Evolutionary conservation across 1,140 invertebrate species (phyloP), one percentile per base, ranked within the genome.

Genomic region (Macrobrachium nipponense): DNA sequence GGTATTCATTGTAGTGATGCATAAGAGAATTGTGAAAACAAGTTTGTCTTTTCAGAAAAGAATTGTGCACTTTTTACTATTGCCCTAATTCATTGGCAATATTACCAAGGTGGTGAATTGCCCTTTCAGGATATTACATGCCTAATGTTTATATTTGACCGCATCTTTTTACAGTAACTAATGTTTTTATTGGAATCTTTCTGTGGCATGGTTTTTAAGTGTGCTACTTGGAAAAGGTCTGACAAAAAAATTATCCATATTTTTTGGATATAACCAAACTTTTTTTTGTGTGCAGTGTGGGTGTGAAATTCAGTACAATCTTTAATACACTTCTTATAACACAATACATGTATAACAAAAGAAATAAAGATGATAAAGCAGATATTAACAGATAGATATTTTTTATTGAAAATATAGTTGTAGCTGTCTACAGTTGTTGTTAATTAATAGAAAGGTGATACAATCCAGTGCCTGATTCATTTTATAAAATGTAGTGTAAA

Each of bases 401-500:
- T 20, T 58, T 76, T 76, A 51, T 76, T 76, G 44, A 58, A 76
- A 58, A 58, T 8, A 75, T 76, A 59, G 8, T 44, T 43, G n/a
- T 58, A 20, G 44, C 36, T 6, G 73, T 20, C 73, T 76, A n/a
- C 73, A 76, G 20, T 76, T 76, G 18, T 76, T 76, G 73, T 76
- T 76, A 23, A 76, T 76, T 58, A 76, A 58, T 76, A 76, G 73
- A 76, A 76, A 58, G 73, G 73, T 76, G 73, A 76, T 76, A 76
- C 73, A 76, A 76, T 76, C 51, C 59, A 76, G 73, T 76, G 73
- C 73, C 73, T 76, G 73, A 76, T 76, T 76, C 73, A 58, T 76
- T 76, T 76, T 76, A 20, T 76, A 76, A 76, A 58, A 58, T 76
- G 15, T 76, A 76, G 51, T 76, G 44, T 58, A 58, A 76, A 15